phyloP scores from a whole-genome alignment of 2,797 vertebrate species.

The Onychomys arenicola region DNA sequence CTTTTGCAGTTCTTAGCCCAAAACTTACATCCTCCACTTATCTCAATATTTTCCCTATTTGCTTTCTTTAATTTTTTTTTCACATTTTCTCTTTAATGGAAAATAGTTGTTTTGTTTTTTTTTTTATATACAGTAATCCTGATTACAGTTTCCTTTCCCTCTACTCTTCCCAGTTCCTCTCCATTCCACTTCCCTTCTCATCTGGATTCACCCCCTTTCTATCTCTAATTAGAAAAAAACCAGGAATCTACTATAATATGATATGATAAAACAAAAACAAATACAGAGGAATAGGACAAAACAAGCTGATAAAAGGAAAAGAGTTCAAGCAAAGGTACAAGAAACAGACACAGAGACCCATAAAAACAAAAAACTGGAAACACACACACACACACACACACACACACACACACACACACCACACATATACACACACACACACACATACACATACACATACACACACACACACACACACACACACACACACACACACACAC shows the following conservation, averaged over 20 bases:
- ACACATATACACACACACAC: too few species aligned
- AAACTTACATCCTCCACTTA: neutral
- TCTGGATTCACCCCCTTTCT: neutral
- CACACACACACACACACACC: too few species aligned
- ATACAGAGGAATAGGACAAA: neutral
- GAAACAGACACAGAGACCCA: neutral
- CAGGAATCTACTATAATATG: neutral
- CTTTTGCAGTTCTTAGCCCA: neutral
- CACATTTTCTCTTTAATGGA: neutral
- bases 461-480: too few species aligned
- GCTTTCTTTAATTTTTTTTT: neutral
- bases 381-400: too few species aligned
- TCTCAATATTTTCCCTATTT: neutral
- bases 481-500: too few species aligned
- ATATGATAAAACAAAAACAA: neutral
- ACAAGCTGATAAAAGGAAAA: neutral
- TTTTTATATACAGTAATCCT: neutral
- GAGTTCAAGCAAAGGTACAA: neutral
- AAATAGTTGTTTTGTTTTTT: neutral
- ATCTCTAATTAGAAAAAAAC: neutral
- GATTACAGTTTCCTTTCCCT: neutral
- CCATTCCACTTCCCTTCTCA: too few species aligned
- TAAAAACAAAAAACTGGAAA: too few species aligned
- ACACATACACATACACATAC: too few species aligned
- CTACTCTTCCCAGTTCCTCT: neutral